Base-by-base conservation (phyloP, 2,888 invertebrate genomes). In the Caradrina clavipalpis region DNA sequence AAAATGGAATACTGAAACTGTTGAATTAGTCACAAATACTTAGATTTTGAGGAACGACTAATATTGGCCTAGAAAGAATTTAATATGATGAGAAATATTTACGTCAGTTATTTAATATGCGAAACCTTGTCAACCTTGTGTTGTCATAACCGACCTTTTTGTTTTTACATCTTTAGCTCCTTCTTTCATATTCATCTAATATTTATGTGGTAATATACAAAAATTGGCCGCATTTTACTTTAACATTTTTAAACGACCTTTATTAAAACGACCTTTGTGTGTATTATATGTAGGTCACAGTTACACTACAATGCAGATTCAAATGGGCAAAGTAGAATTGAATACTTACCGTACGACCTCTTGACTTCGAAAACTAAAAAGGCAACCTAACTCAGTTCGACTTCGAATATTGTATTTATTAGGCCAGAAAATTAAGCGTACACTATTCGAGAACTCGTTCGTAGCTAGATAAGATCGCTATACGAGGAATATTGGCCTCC, bases 361-460 rank as follows among this genome's bases (percentile, higher is more conserved):
- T 50, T 1, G 45, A 64, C 35, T 50, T 26, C 49, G 54, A 55
- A 35, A 47, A 15, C 35, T 39, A 19, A 69, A 60, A 58, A 69
- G 47, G 61, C 53, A 77, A 26, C 59, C 53, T 11, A 54, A 47
- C 45, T 68, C 60, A 19, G n/a, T 39, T 60, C 39, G 26, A 60
- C 69, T 59, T 63, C 53, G 45, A 63, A 72, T 83, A 67, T 72
- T 73, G 65, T 86, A 87, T 89, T 86, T 87, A 87, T 87, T 86
- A 86, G 83, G 81, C 86, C 82, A 83, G 84, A 89, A 90, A 89
- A 88, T 89, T 87, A 87, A 87, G 71, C 74, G 81, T 85, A 86
- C 84, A 81, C 79, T 76, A 71, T 77, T 76, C 65, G 73, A n/a
- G n/a, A 84, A 82, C 77, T 78, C 80, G 82, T 85, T 78, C 73